These are phyloP conservation scores for Anolis carolinensis DNA, from an alignment of 2,113 vertebrate genomes.

Conservation along the genomic window DNA sequence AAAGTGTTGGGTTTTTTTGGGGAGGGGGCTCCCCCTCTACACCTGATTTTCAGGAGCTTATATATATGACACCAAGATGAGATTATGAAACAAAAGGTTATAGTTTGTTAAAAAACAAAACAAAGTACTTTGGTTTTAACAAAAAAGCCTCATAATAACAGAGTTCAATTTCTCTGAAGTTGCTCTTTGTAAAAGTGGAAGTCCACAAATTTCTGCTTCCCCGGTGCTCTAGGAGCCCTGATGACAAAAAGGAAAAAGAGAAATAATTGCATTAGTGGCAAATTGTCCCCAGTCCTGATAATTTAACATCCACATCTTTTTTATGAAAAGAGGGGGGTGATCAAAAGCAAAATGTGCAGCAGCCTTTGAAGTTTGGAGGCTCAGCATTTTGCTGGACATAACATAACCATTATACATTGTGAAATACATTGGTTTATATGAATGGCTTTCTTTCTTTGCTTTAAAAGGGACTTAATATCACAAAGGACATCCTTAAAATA, in stretches of 20 bases:
- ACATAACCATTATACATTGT: rapidly evolving
- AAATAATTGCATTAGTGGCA: background rate
- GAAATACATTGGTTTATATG: background rate
- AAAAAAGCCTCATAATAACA: conserved; percentile 46
- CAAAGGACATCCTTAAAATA: conserved; percentile 15
- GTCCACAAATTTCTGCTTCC: conserved; percentile 34
- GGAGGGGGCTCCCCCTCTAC: background rate
- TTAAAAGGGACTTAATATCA: conserved; percentile 6
- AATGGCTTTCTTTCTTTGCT: background rate
- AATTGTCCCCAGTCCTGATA: conserved; percentile 13
- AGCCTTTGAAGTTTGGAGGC: conserved; percentile 14
- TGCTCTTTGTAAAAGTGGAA: conserved; percentile 18
- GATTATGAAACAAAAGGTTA: conserved; percentile 48
- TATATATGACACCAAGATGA: background rate
- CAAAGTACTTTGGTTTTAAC: conserved; percentile 48
- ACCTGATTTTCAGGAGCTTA: conserved; percentile 58
- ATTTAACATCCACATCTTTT: conserved; percentile 18
- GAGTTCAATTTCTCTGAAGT: conserved; percentile 47
- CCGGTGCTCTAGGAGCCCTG: background rate
- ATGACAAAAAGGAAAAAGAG: conserved; percentile 26
- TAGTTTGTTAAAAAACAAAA: conserved; percentile 30
- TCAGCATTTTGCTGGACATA: background rate
- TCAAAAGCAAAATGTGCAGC: rapidly evolving
- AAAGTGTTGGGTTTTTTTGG: conserved; percentile 55
- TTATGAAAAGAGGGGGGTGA: rapidly evolving